Conservation (phyloP, 2,888 invertebrate genomes). For the Sminthurides aquaticus region DNA sequence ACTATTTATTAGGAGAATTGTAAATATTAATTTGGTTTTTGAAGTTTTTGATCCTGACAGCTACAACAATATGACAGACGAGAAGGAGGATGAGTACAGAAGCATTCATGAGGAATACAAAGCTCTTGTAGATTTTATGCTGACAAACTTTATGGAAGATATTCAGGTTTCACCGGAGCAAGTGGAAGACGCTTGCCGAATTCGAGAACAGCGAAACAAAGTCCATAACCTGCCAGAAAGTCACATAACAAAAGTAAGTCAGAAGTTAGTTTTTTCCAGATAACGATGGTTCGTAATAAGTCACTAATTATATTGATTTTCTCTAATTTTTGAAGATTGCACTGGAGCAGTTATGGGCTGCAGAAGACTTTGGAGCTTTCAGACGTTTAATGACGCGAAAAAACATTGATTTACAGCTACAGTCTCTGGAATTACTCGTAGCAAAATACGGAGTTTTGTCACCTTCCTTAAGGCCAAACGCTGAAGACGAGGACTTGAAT, state of each 20-base stretch:
- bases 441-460: constrained; percentile 54
- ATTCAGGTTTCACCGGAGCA: constrained; percentile 80
- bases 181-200: constrained; percentile 69
- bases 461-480: constrained; percentile 37
- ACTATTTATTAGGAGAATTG: not conserved
- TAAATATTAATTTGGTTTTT: not conserved
- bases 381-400: constrained; percentile 87
- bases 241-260: constrained; percentile 41
- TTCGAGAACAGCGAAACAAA: constrained; percentile 17
- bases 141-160: constrained; percentile 87
- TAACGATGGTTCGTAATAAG: not conserved
- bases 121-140: constrained; percentile 80
- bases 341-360: constrained; percentile 81
- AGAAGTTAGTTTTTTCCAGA: not conserved
- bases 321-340: constrained; percentile 51
- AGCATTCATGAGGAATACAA: constrained; percentile 74
- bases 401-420: constrained; percentile 81
- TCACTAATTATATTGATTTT: too few species aligned
- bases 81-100: constrained; percentile 67
- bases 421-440: constrained; percentile 77
- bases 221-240: constrained; percentile 27
- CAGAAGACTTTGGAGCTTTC: constrained; percentile 83
- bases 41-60: constrained; percentile 81
- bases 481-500: constrained; percentile 16
- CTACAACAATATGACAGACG: constrained; percentile 49